Percentiles rank a stretch among this genome's conserved stretches.
Conservation (phyloP, 2,797 vertebrate species). For the Philypnodon macrostomus region DNA sequence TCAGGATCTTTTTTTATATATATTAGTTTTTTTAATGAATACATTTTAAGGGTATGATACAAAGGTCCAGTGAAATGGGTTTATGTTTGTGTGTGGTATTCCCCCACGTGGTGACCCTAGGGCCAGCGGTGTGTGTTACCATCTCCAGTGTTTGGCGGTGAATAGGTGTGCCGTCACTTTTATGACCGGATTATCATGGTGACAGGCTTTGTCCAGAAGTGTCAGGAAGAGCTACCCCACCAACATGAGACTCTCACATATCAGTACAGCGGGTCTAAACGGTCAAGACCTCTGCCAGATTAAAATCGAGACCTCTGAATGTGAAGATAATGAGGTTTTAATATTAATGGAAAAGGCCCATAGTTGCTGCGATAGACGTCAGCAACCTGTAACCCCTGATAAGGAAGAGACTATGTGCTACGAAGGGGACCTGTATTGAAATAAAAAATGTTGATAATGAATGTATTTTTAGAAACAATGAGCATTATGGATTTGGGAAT, state of each 20-base stretch:
- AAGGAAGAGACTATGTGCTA: too few species aligned
- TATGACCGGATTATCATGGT: slow-evolving; percentile 29
- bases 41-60: too few species aligned
- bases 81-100: slow-evolving; percentile 19
- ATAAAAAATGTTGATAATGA: too few species aligned
- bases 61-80: too few species aligned
- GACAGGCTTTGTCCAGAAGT: slow-evolving; percentile 51
- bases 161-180: slow-evolving; percentile 22
- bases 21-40: too few species aligned
- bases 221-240: slow-evolving; percentile 31
- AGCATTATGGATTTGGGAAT: too few species aligned
- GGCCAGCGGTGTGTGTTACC: slow-evolving; percentile 50
- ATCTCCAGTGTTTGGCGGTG: slow-evolving; percentile 50
- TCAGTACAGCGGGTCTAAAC: slow-evolving; percentile 26
- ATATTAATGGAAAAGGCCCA: not conserved
- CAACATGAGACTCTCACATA: slow-evolving; percentile 37
- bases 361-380: too few species aligned
- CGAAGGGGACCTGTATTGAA: too few species aligned
- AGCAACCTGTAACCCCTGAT: too few species aligned
- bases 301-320: not conserved
- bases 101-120: slow-evolving; percentile 31
- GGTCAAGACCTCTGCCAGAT: slow-evolving; percentile 21
- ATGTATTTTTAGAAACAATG: too few species aligned
- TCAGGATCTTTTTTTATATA: too few species aligned
- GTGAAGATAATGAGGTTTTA: not conserved